These are phyloP conservation scores for Micronisus gabar DNA, from an alignment of 2,113 vertebrate species.

Conservation along the genomic window DNA sequence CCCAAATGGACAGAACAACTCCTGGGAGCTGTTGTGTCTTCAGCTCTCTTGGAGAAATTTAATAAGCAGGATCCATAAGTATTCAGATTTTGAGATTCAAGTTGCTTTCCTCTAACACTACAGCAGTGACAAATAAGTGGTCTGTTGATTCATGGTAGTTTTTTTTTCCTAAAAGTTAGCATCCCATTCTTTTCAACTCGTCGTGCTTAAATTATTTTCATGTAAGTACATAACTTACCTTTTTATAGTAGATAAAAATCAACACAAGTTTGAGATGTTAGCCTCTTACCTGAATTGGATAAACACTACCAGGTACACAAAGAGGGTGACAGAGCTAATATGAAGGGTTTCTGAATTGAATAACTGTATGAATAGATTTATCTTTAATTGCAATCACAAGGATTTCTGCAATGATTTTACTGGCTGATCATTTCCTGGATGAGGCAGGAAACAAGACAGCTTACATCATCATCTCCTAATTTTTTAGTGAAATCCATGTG, in stretches of 20 bases:
- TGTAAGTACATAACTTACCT: not conserved
- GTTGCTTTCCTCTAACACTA: not conserved
- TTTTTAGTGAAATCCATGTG: not conserved
- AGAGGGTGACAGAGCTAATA: not conserved
- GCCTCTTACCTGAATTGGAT: not conserved
- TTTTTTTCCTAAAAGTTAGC: not conserved
- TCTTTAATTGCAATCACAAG: not conserved
- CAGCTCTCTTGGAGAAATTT: not conserved
- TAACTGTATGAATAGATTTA: not conserved
- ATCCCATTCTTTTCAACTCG: not conserved
- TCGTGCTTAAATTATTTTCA: not conserved
- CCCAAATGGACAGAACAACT: not conserved
- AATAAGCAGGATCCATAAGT: not conserved
- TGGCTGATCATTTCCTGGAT: not conserved
- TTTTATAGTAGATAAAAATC: not conserved
- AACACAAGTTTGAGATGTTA: not conserved
- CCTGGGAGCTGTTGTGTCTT: not conserved
- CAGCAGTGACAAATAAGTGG: not conserved
- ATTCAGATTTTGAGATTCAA: not conserved
- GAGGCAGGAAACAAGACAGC: not conserved
- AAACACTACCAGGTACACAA: not conserved
- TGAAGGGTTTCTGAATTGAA: not conserved
- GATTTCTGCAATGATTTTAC: not conserved
- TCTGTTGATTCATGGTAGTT: not conserved
- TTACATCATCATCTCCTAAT: not conserved